Evolutionary conservation across 2,113 vertebrate species (phyloP).

Genomic region (Gymnocephalus cernua): DNA sequence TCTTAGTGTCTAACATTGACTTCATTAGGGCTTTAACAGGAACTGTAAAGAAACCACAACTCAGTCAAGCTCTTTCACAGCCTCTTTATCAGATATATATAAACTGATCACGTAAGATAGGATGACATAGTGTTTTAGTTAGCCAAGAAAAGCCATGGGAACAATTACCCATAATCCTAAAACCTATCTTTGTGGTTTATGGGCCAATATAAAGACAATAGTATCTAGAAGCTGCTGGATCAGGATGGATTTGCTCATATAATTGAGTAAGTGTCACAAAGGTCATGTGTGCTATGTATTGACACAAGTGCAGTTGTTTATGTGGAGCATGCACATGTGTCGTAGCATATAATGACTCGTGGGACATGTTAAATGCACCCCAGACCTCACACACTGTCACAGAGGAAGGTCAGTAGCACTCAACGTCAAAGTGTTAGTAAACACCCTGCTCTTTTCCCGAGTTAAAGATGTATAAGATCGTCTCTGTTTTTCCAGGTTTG

Average conservation of each 20-base stretch:
- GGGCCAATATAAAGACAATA: conserved; percentile 33
- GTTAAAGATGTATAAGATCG: conserved; percentile 32
- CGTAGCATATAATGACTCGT: conserved; percentile 2
- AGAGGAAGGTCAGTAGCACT: conserved; percentile 43
- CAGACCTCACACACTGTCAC: conserved; percentile 56
- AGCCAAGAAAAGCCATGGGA: conserved; percentile 27
- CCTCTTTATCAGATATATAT: conserved; percentile 38
- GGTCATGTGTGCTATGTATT: not conserved
- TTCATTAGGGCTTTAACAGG: conserved; percentile 35
- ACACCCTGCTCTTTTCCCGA: conserved; percentile 6
- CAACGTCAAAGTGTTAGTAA: conserved; percentile 48
- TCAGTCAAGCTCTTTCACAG: conserved; percentile 14
- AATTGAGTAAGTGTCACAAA: not conserved
- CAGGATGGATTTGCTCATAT: conserved; percentile 23
- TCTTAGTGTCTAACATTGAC: conserved; percentile 20
- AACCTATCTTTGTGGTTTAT: conserved; percentile 32
- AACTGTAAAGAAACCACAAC: conserved; percentile 31
- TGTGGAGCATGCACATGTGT: not conserved
- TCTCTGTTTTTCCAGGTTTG: conserved; percentile 51
- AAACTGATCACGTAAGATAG: not conserved
- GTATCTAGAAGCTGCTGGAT: conserved; percentile 24
- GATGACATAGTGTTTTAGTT: conserved; percentile 33
- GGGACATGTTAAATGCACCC: conserved; percentile 37
- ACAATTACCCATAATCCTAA: conserved; percentile 30
- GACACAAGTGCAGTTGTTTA: conserved; percentile 32